These are phyloP conservation scores for Mobula hypostoma DNA, from an alignment of 2,113 vertebrate genomes.

Conservation along the genomic window DNA sequence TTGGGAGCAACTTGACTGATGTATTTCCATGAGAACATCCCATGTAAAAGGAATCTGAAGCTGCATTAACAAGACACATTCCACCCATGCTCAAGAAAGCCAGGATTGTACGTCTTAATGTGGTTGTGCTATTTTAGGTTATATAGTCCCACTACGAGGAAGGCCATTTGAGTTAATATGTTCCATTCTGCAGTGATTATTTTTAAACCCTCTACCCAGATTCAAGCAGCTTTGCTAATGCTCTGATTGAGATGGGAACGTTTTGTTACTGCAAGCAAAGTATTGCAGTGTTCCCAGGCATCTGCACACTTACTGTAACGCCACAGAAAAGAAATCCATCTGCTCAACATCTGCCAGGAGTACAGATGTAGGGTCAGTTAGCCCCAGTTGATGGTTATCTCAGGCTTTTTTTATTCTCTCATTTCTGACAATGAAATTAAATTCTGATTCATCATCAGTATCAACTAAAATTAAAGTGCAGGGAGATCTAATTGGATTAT, in stretches of 20 bases:
- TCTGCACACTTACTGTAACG: neutral
- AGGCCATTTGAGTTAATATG: conserved; percentile 22
- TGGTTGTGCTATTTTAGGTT: conserved; percentile 32
- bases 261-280: neutral
- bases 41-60: conserved; percentile 20
- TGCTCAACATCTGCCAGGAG: conserved; percentile 10
- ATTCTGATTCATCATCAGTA: neutral
- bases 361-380: neutral
- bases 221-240: conserved; percentile 3
- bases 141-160: neutral
- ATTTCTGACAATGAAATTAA: neutral
- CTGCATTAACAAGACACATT: conserved; percentile 31
- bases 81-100: conserved; percentile 20
- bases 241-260: neutral
- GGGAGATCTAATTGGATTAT: too few relatives aligned
- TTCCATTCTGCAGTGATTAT: conserved; percentile 33
- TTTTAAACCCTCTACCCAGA: neutral
- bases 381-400: neutral
- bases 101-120: conserved; percentile 8
- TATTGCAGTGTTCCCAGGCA: conserved; percentile 27
- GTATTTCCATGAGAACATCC: conserved; percentile 31
- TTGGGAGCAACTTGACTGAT: conserved; percentile 23
- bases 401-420: neutral
- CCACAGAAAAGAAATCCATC: neutral
- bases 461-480: neutral